phyloP scores from a whole-genome alignment of 2,888 invertebrate genomes.

The Melipona beecheii region DNA sequence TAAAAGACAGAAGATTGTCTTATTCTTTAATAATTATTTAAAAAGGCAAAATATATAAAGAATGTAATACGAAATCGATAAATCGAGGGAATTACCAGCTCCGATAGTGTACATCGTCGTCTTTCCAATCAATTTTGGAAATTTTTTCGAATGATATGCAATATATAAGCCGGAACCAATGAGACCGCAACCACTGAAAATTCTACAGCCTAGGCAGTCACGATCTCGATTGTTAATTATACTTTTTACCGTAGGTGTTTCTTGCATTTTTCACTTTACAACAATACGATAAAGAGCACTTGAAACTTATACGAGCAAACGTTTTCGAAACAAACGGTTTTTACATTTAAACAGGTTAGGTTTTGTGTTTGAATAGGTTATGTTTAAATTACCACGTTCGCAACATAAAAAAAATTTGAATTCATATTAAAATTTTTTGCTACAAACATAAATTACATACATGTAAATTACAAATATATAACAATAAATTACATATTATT shows the following conservation, averaged over 20 bases:
- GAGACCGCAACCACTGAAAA: conserved; percentile 87
- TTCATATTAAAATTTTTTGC: not conserved
- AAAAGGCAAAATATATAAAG: not conserved
- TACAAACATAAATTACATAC: not conserved
- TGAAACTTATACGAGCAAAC: not conserved
- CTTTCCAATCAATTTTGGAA: conserved; percentile 85
- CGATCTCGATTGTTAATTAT: conserved; percentile 83
- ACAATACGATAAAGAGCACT: not conserved
- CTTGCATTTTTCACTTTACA: conserved; percentile 19
- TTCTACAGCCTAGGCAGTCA: conserved; percentile 87
- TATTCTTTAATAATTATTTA: no score
- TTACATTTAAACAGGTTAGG: not conserved
- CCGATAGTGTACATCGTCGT: conserved; percentile 84
- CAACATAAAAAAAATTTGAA: conserved; percentile 9
- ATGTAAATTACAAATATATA: no score
- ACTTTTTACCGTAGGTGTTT: conserved; percentile 69
- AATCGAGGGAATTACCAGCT: conserved; percentile 81
- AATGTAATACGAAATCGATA: conserved; percentile 8
- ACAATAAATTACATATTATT: not conserved
- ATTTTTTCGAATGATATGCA: conserved; percentile 86
- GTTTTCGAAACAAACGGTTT: not conserved
- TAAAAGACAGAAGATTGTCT: not conserved
- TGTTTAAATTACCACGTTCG: conserved; percentile 11
- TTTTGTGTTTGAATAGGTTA: conserved; percentile 20
- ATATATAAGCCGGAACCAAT: conserved; percentile 88